phyloP scores from a whole-genome alignment of 2,888 invertebrate species.

The Hermaeophaga mercurialis region DNA sequence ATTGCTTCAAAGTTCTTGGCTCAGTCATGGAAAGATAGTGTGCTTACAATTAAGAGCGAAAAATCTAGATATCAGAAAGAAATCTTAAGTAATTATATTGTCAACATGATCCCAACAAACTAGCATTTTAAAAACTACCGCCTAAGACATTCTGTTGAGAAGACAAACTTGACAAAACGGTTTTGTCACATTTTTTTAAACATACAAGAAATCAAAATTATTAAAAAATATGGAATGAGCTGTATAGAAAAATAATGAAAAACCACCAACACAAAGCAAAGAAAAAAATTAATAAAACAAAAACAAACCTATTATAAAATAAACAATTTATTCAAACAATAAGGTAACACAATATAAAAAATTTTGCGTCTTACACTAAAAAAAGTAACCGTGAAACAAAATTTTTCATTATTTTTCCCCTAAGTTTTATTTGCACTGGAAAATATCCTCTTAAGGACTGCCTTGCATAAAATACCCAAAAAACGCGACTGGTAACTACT shows the following conservation, averaged over 20 bases:
- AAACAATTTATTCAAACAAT: constrained; percentile 40
- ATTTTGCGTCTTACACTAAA: constrained; percentile 23
- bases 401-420: constrained; percentile 36
- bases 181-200: too few species aligned
- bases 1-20: too few species aligned
- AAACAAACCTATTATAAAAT: constrained; percentile 37
- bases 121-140: constrained; percentile 28
- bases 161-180: too few species aligned
- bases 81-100: constrained; percentile 38
- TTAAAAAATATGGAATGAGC: constrained; percentile 1
- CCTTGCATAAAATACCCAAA: neutral
- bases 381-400: constrained; percentile 7
- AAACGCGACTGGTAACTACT: constrained; percentile 11
- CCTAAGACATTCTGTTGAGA: neutral
- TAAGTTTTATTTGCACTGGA: constrained; percentile 13
- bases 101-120: constrained; percentile 45
- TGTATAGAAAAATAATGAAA: constrained; percentile 18
- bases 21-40: too few species aligned
- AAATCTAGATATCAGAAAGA: constrained; percentile 20
- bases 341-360: constrained; percentile 36
- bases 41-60: too few species aligned
- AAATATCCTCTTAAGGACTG: constrained; percentile 5
- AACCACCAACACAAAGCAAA: constrained; percentile 25
- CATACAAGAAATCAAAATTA: neutral
- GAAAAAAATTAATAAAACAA: constrained; percentile 29